A percentile compares a stretch with the other conserved stretches of the same genome.
Evolutionary conservation across 2,797 vertebrate species (phyloP).

Genomic region (Momotus momota): DNA sequence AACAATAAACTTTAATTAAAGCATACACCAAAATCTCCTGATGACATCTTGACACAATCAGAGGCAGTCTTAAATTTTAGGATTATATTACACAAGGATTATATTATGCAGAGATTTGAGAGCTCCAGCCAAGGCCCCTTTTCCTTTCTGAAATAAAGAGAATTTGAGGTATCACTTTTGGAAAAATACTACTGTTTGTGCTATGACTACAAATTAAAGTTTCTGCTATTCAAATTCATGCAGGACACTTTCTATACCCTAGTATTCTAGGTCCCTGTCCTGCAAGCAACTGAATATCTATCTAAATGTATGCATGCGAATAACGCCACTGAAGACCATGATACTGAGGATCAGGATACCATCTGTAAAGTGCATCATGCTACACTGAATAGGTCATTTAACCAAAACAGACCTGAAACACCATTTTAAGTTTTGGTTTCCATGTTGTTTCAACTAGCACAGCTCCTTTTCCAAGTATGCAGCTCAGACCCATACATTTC

Average conservation of each 20-base stretch:
- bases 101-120: neutral
- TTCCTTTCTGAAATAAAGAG: neutral
- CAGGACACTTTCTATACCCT: neutral
- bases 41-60: neutral
- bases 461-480: neutral
- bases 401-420: rapidly evolving
- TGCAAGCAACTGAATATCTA: neutral
- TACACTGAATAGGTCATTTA: neutral
- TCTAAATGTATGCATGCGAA: neutral
- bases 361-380: neutral
- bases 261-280: neutral
- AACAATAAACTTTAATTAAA: neutral
- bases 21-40: neutral
- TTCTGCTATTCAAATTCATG: neutral
- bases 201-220: neutral
- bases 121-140: neutral
- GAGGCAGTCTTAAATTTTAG: neutral
- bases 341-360: neutral
- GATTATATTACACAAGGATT: neutral
- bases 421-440: neutral
- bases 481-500: neutral
- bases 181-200: neutral
- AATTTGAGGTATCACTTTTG: neutral
- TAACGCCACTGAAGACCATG: neutral
- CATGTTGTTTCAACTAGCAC: neutral